phyloP scores from a whole-genome alignment of 2,113 vertebrate species.

The Colinus virginianus region DNA sequence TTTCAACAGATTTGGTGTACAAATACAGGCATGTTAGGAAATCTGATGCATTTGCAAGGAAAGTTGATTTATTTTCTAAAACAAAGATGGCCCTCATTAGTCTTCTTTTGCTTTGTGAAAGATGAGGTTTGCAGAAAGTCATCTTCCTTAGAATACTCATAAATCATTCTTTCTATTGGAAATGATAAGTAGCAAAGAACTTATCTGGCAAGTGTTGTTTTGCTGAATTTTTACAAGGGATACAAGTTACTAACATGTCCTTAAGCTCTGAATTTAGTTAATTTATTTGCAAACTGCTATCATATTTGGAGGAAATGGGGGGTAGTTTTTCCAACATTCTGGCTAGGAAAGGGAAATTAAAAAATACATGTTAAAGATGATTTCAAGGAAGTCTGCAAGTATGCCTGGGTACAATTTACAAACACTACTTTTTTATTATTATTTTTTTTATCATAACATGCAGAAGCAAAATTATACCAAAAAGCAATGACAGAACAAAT shows the following conservation, averaged over 20 bases:
- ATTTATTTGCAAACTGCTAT: neutral
- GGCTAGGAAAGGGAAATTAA: neutral
- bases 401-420: neutral
- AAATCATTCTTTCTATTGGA: neutral
- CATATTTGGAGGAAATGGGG: neutral
- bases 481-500: neutral
- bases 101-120: neutral
- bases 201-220: neutral
- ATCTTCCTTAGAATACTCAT: neutral
- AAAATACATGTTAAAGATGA: neutral
- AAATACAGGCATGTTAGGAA: neutral
- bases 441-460: neutral
- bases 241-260: neutral
- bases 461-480: neutral
- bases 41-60: neutral
- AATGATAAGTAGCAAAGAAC: neutral
- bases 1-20: neutral
- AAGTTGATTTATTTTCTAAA: neutral
- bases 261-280: neutral
- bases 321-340: neutral
- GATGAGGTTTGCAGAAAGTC: neutral
- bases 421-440: neutral
- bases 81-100: neutral
- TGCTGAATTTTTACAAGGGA: neutral
- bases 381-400: neutral